Conservation (phyloP, 2,888 invertebrate genomes). For the Chrysopilus asiliformis region DNA sequence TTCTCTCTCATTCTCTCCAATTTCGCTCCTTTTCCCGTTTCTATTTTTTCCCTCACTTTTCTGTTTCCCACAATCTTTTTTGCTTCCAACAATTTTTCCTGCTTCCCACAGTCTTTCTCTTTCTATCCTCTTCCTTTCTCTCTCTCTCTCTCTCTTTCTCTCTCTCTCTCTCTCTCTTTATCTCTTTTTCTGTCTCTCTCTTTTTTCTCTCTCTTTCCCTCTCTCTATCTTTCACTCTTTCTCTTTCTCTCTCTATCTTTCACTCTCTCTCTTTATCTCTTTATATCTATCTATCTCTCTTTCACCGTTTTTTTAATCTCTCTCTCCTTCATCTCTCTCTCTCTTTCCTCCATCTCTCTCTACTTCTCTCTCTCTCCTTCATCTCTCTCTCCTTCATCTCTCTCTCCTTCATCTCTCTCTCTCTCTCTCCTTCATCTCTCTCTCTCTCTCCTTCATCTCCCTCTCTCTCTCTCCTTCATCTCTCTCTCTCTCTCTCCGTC, state of each 20-base stretch:
- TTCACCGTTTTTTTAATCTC: too few species aligned
- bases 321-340: too few species aligned
- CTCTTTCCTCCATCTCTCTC: not conserved
- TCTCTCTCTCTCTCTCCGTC: not conserved
- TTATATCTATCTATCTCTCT: not conserved
- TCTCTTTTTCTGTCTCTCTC: constrained; percentile 1
- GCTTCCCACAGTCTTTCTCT: constrained; percentile 1
- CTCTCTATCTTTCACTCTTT: not conserved
- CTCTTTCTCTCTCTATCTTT: not conserved
- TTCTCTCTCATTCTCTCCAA: constrained; percentile 5
- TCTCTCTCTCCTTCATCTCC: not conserved
- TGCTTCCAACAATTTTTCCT: constrained; percentile 2
- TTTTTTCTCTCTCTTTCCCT: constrained; percentile 3
- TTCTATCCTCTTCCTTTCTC: not conserved
- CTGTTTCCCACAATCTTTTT: constrained; percentile 2
- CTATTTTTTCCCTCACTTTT: not conserved
- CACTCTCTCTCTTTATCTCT: not conserved
- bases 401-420: not conserved
- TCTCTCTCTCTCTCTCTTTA: not conserved
- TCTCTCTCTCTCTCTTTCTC: not conserved
- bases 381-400: not conserved
- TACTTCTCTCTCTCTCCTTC: constrained; percentile 1
- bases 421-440: not conserved
- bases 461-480: not conserved
- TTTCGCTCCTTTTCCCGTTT: constrained; percentile 4